Base-by-base conservation (phyloP, 2,113 vertebrate genomes). In the Dipodomys ordii region DNA sequence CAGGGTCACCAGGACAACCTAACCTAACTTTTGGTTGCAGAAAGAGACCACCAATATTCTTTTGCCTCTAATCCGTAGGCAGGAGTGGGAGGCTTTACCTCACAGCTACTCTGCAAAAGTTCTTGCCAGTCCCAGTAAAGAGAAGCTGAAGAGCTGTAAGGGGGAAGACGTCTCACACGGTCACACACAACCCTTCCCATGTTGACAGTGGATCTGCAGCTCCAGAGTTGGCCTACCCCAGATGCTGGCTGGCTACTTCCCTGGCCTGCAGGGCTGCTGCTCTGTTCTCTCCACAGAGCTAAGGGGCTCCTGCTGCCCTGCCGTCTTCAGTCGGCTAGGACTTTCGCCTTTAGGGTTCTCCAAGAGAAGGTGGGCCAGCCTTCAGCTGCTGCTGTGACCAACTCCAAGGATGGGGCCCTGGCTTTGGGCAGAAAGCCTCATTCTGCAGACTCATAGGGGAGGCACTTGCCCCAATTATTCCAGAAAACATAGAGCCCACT, bases 211-310 rank as follows among this genome's bases (percentile, higher is more conserved):
- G 82, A 85, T 74, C n/a, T 87, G 57, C 88, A n/a, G 78, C 13
- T 3, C 25, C 22, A 20, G 44, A 60, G 69, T 30, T 32, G 12
- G 39, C 76, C 39, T 46, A 7, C 35, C 89, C 32, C 81, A 53
- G 62, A 90, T 11, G 78, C 82, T 25, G 65, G 46, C 28, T 4
- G 16, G 28, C 77, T 64, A 94, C 91, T 94, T 96, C 95, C 96
- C 90, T 86, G 62, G 76, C 84, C 73, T 77, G 71, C 87, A 16
- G 23, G 23, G 49, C 71, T 83, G 62, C 62, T 64, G 46, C 53
- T 73, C 53, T 27, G 25, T 67, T 67, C 30, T n/a, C 32, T 30
- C 2, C 23, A 39, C 72, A 46, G 15, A n/a, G 71, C 60, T 65
- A 74, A 80, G 16, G 39, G n/a, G 60, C 49, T 80, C 72, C 79